Evolutionary conservation across 92 coral and sea anemone species (phyloP), one percentile per base, ranked within the genome.

Genomic region (Epizoanthus ramosus): DNA sequence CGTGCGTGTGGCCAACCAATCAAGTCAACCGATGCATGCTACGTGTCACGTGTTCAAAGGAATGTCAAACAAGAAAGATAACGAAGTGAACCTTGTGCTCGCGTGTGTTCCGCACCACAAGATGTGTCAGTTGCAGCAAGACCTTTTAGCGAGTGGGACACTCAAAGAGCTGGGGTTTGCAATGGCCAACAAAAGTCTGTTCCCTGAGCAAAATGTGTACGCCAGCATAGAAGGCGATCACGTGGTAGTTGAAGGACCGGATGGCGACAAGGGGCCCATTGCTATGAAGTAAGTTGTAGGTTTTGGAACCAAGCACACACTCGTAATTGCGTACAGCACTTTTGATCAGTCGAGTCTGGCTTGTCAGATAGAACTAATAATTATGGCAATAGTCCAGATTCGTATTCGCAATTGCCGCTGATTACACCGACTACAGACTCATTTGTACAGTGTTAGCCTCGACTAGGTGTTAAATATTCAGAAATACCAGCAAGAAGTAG

Each of bases 91-190:
- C 17, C 73, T 68, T 3, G 16, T 52, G 15, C 73, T 68, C 15
- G 73, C 73, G 73, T 68, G 73, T 39, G 39, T 68, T 14, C 73
- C 73, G 6, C 73, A 53, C 39, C n/a, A 68, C 24, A 68, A 39
- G 52, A 37, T 68, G 73, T 31, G 52, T 35, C 6, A 37, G 15
- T 19, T 68, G 73, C 73, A 16, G 19, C 35, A 68, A 24, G 73
- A 68, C 21, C 73, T 68, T 10, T 33, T 37, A 28, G 28, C 24
- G 54, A 35, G 73, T 33, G 53, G 24, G 3, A 39, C 73, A 0
- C 50, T 68, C 22, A 15, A 35, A 17, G 24, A 33, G 73, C 52
- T 68, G 8, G 73, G 53, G 8, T 1, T 24, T 35, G 73, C 16
- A 3, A 35, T 9, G 73, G 52, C 52, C 6, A 9, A 3, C 3